A percentile compares a stretch with the other conserved stretches of the same genome.
phyloP scores from a whole-genome alignment of 2,888 invertebrate species.

The Synergus gifuensis region DNA sequence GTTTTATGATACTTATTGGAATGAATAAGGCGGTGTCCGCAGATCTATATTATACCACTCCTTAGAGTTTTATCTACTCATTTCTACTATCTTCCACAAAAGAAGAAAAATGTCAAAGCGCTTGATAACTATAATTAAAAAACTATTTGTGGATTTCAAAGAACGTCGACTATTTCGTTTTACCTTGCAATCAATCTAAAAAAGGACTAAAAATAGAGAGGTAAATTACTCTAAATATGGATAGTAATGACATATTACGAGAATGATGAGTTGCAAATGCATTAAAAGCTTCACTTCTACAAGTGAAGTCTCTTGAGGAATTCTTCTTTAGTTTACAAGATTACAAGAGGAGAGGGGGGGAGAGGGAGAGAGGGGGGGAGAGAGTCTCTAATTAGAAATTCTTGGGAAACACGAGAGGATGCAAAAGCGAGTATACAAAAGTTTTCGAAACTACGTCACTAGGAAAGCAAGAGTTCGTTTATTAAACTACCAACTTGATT shows the following conservation, averaged over 20 bases:
- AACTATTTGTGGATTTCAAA: constrained; percentile 24
- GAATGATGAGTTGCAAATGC: not conserved
- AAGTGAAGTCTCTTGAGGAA: not conserved
- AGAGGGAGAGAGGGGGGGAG: too few relatives aligned
- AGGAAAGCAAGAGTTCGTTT: constrained; percentile 22
- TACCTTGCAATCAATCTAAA: constrained; percentile 11
- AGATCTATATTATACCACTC: constrained; percentile 35
- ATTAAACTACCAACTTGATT: not conserved
- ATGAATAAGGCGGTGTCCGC: constrained; percentile 34
- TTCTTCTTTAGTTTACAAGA: not conserved
- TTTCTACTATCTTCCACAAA: constrained; percentile 8
- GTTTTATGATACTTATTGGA: constrained; percentile 41
- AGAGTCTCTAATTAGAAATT: not conserved
- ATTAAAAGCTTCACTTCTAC: not conserved
- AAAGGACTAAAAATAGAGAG: not conserved
- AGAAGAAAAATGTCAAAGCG: constrained; percentile 27
- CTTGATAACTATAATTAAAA: constrained; percentile 34
- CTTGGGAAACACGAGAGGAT: not conserved
- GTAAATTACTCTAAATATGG: not conserved
- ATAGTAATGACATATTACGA: not conserved
- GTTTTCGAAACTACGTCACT: constrained; percentile 17
- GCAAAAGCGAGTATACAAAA: not conserved
- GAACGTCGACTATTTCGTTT: constrained; percentile 23
- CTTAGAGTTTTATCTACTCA: constrained; percentile 29
- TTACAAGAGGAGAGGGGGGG: too few relatives aligned